Evolutionary conservation across 2,113 vertebrate species (phyloP).

Genomic region (Regulus satrapa): DNA sequence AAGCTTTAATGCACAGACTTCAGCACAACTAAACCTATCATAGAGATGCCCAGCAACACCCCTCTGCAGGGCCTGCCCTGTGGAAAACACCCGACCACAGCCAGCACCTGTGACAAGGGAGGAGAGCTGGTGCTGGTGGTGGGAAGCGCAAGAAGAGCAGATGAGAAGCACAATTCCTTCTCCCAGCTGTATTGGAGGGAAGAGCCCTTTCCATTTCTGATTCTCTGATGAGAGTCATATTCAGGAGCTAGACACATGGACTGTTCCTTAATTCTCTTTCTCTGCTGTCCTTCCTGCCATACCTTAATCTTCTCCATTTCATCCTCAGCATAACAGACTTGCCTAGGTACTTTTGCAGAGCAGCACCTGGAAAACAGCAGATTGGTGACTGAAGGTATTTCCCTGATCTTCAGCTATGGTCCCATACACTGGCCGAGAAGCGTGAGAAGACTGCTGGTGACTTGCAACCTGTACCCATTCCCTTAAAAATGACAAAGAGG

Average conservation of each 20-base stretch:
- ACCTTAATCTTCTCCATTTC: background rate
- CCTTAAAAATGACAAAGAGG: background rate
- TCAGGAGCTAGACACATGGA: background rate
- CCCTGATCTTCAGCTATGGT: background rate
- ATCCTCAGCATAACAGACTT: background rate
- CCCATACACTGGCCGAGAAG: background rate
- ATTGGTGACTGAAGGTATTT: background rate
- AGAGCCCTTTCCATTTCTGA: background rate
- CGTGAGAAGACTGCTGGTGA: background rate
- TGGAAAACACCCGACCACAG: background rate
- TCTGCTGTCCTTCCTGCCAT: background rate
- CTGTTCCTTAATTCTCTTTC: background rate
- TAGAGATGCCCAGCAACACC: background rate
- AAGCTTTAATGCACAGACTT: background rate
- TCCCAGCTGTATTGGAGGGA: background rate
- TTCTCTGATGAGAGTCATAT: background rate
- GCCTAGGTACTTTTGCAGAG: background rate
- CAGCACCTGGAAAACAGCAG: background rate
- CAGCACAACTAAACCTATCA: background rate
- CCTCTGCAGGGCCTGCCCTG: background rate
- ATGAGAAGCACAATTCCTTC: rapidly evolving
- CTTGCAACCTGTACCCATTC: rapidly evolving
- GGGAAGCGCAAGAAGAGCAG: background rate
- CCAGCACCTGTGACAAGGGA: background rate
- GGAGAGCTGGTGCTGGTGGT: background rate